Evolutionary conservation across 2,113 vertebrate species (phyloP).

Genomic region (Rhea pennata): DNA sequence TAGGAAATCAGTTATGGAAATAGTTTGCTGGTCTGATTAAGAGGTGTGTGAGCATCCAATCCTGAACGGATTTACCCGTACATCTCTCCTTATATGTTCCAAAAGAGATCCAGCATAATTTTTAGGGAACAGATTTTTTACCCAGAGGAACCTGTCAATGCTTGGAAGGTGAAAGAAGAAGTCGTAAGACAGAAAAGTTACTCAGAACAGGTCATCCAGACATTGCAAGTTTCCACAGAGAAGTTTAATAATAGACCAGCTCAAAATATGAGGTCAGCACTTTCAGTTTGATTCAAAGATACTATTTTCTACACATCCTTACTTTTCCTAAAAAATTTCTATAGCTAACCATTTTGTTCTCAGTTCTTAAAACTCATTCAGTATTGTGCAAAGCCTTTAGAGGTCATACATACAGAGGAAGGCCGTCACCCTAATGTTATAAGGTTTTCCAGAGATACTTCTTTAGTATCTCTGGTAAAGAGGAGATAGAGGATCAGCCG

Average conservation of each 20-base stretch:
- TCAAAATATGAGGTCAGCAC: conserved; percentile 4
- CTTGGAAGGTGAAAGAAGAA: neutral
- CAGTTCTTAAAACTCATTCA: neutral
- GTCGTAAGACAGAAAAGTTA: neutral
- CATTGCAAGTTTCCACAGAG: neutral
- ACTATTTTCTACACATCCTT: neutral
- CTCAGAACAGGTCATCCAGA: neutral
- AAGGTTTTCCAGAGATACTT: conserved; percentile 47
- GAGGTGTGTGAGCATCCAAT: neutral
- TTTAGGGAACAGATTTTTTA: neutral
- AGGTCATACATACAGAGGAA: conserved; percentile 4
- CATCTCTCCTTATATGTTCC: neutral
- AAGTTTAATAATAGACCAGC: neutral
- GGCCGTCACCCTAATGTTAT: neutral
- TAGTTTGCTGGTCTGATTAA: neutral
- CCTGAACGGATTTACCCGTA: neutral
- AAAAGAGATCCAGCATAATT: neutral
- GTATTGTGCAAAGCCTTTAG: conserved; percentile 5
- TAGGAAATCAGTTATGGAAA: neutral
- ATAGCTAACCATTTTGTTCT: neutral
- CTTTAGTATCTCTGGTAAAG: neutral
- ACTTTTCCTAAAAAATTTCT: conserved; percentile 16
- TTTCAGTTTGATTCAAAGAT: neutral
- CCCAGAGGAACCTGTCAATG: neutral
- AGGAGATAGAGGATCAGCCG: neutral